A percentile compares a stretch with the other conserved stretches of the same genome.
These are phyloP conservation scores for Cyanistes caeruleus DNA, from an alignment of 2,113 vertebrate genomes.

Conservation along the genomic window DNA sequence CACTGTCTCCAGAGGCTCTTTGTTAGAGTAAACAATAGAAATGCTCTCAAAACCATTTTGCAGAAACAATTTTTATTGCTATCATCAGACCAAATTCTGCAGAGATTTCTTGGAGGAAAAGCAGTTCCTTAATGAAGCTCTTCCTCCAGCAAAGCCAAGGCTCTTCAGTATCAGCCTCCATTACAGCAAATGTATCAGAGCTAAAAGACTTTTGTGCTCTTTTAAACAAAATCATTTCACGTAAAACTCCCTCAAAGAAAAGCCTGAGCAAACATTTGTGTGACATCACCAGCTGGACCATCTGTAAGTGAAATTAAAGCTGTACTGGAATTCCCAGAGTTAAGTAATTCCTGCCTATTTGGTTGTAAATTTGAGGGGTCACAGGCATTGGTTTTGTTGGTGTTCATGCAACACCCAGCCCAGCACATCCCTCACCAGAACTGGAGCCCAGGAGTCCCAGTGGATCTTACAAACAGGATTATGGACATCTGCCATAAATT, in stretches of 20 bases:
- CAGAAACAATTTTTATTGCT: conserved; percentile 22
- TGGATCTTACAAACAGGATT: neutral
- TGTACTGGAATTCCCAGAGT: neutral
- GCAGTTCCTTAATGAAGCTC: neutral
- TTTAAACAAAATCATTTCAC: neutral
- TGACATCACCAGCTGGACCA: neutral
- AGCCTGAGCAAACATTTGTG: neutral
- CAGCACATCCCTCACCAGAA: neutral
- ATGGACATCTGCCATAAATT: neutral
- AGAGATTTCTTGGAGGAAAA: conserved; percentile 3
- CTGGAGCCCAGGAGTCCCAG: neutral
- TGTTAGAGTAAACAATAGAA: conserved; percentile 12
- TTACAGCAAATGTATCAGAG: neutral
- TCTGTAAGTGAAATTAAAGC: conserved; percentile 15
- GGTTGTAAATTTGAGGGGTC: neutral
- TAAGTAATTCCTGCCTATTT: neutral
- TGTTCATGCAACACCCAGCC: neutral
- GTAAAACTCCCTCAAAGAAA: neutral
- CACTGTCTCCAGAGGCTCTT: neutral
- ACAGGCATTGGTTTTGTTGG: neutral
- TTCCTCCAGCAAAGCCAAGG: neutral
- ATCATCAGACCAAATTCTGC: neutral
- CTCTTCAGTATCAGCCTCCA: neutral
- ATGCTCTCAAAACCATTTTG: neutral
- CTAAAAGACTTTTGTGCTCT: neutral